phyloP scores from a whole-genome alignment of 2,113 vertebrate genomes.

The Lycaon pictus region DNA sequence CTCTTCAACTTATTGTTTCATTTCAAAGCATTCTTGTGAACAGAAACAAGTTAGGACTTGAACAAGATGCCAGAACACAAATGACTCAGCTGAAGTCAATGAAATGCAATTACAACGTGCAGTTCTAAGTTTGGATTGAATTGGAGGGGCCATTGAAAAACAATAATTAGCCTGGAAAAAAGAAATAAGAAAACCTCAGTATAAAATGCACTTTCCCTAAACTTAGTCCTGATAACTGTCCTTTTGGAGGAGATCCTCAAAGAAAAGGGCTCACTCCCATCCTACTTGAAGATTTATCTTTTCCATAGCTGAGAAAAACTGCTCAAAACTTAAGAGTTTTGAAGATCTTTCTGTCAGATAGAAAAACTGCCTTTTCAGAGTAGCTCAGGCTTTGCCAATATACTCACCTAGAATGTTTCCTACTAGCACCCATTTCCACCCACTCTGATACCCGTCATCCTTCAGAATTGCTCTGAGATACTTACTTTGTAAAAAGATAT shows the following conservation, averaged over 20 bases:
- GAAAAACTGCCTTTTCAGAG: neutral
- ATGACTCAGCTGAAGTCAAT: constrained; percentile 38
- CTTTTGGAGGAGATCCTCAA: neutral
- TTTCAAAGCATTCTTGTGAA: constrained; percentile 69
- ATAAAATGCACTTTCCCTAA: constrained; percentile 24
- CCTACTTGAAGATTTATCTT: neutral
- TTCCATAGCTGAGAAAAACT: neutral
- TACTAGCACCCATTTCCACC: neutral
- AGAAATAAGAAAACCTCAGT: neutral
- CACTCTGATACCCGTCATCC: neutral
- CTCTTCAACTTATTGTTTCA: constrained; percentile 62
- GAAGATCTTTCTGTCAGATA: neutral
- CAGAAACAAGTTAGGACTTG: constrained; percentile 60
- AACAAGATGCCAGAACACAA: constrained; percentile 58
- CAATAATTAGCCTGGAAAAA: constrained; percentile 53
- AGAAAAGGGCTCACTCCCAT: neutral
- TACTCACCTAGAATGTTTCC: neutral
- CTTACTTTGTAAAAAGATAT: neutral
- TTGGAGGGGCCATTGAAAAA: constrained; percentile 41
- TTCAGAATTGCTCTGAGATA: constrained; percentile 35
- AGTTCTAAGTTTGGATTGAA: constrained; percentile 45
- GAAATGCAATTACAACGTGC: constrained; percentile 55
- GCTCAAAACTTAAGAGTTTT: neutral
- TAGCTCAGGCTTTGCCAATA: neutral
- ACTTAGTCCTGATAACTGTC: neutral